phyloP scores from a whole-genome alignment of 1,140 invertebrate genomes.

The Eulimnadia texana region DNA sequence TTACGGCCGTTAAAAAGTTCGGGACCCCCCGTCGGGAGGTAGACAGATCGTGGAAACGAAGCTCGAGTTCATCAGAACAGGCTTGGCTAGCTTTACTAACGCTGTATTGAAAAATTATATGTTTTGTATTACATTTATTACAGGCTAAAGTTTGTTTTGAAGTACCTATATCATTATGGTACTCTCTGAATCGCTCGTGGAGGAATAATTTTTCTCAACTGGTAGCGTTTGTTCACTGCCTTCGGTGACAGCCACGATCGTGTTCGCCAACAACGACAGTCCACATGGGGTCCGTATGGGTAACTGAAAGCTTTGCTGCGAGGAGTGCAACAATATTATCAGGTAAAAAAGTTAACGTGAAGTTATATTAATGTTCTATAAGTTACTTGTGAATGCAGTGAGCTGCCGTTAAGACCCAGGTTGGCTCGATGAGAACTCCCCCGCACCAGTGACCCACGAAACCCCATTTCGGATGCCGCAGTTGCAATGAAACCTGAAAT shows the following conservation, averaged over 20 bases:
- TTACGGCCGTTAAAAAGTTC: slow-evolving; percentile 26
- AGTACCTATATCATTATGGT: slow-evolving; percentile 75
- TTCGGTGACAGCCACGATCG: slow-evolving; percentile 51
- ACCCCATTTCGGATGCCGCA: slow-evolving; percentile 72
- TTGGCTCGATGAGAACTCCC: slow-evolving; percentile 63
- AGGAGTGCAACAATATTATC: too few species aligned
- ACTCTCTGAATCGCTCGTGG: slow-evolving; percentile 70
- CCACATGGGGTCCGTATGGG: slow-evolving; percentile 68
- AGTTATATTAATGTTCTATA: not conserved
- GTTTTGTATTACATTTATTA: slow-evolving; percentile 38
- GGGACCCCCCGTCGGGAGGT: slow-evolving; percentile 28
- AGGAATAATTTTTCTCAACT: slow-evolving; percentile 64
- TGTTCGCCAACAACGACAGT: slow-evolving; percentile 75
- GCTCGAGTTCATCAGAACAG: slow-evolving; percentile 63
- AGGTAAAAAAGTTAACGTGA: not conserved
- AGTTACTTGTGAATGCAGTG: slow-evolving; percentile 81
- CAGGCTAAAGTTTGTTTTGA: slow-evolving; percentile 23
- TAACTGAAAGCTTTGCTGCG: slow-evolving; percentile 70
- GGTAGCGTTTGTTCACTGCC: slow-evolving; percentile 59
- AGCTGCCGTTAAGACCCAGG: slow-evolving; percentile 76
- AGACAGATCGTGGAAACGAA: slow-evolving; percentile 57
- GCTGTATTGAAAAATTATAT: not conserved
- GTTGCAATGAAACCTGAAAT: slow-evolving; percentile 62
- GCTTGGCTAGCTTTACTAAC: not conserved
- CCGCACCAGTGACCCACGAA: slow-evolving; percentile 88